Evolutionary conservation across 2,888 invertebrate genomes (phyloP), one percentile per base, ranked within the genome.

Genomic region (Plebejus melissa): DNA sequence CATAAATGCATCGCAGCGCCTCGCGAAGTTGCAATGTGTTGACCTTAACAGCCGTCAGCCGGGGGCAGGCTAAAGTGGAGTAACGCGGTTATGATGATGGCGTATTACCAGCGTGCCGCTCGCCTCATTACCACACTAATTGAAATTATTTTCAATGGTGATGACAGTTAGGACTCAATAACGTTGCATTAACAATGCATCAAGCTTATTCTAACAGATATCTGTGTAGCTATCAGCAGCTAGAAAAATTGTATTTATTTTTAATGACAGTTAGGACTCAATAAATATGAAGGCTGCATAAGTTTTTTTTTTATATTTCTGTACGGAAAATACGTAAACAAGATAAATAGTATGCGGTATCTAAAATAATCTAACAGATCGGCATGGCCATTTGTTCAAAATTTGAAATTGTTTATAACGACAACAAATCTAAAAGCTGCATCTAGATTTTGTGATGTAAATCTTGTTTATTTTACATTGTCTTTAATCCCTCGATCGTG

Each of bases 1-100:
- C 41, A 41, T 41, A 41, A 41, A 9, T 50, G 50, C 50, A 50
- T 13, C 13, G 50, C 50, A 13, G 13, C 13, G 13, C 4, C 13
- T 50, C 13, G 13, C 50, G 13, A 50, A 2, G 54, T 16, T 54
- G 13, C 16, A 16, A 5, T 54, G 54, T 16, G 13, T 54, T 54
- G 54, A 54, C 16, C 54, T 13, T 54, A 54, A 41, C 41, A 4
- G 79, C 82, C 80, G 81, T 82, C 80, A 80, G 89, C 90, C 86
- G 83, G 83, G 81, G 89, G 92, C 88, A 80, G 85, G 90, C 92
- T 91, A 90, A 91, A 90, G 90, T 90, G 86, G 90, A 89, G 89
- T 91, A 92, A 93, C 87, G 84, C 86, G 88, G 91, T 92, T 93
- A 93, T 86, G 87, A 83, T 90, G 89, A 91, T 91, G 84, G 88